A percentile compares a stretch with the other conserved stretches of the same genome.
These are phyloP conservation scores for Liasis olivaceus DNA, from an alignment of 2,797 vertebrate species.

Conservation along the genomic window DNA sequence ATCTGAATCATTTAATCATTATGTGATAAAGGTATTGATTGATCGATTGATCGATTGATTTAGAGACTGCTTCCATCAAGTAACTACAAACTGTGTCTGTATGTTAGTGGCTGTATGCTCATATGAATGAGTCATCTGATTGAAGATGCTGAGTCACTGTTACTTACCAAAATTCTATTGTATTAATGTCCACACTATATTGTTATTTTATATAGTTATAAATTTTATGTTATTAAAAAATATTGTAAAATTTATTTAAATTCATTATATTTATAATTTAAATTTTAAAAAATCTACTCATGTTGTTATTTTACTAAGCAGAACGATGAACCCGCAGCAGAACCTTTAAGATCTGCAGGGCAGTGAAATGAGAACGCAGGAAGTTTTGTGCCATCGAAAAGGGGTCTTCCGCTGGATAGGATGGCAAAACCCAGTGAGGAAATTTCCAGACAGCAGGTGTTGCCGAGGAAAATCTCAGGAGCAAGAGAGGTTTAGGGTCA, in stretches of 20 bases:
- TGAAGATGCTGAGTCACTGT: not conserved
- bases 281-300: not conserved
- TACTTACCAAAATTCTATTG: not conserved
- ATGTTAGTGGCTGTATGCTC: not conserved
- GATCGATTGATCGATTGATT: not conserved
- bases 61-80: not conserved
- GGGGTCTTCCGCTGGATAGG: not conserved
- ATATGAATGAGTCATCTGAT: no score
- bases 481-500: no score
- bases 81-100: not conserved
- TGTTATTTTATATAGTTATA: not conserved
- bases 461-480: not conserved
- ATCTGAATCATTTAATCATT: not conserved
- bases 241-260: no score
- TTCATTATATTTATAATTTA: no score
- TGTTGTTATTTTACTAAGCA: not conserved
- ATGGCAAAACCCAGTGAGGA: not conserved
- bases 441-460: not conserved
- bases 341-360: not conserved
- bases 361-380: not conserved
- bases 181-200: not conserved
- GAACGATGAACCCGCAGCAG: not conserved
- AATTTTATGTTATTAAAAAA: no score
- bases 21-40: not conserved
- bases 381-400: not conserved